Base-by-base conservation (phyloP, 2,797 vertebrate genomes). In the Lateolabrax maculatus region DNA sequence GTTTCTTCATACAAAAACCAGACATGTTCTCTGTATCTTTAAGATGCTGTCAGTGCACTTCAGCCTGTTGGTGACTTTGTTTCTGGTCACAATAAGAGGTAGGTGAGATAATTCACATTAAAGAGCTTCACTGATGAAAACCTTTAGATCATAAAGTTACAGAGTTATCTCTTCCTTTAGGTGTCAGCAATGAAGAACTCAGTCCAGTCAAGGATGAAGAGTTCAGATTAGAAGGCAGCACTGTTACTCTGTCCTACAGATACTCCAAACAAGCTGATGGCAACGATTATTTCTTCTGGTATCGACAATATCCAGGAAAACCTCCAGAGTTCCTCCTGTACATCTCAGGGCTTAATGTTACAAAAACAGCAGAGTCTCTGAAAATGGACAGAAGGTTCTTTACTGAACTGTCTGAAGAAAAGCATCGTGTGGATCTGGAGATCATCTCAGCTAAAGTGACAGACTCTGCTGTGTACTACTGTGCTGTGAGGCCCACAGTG, bases 401-500 rank as follows among this genome's bases (percentile, higher is more conserved):
- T 3, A 34, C 31, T 34, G 6, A 34, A 34, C 31, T 34, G 31
- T 34, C 31, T 34, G 31, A 37, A 3, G 56, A 37, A 5, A 37
- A 37, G 4, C 31, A 34, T 34, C 31, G 31, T 34, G 9, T 41
- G 2, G 34, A 27, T 55, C 66, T 79, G 34, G 7, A 71, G 25
- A 27, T 79, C 46, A 55, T 29, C 18, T 36, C 57, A 62, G 58
- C 46, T 44, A 49, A 37, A 62, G 27, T 79, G n/a, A 41, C 27
- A 10, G 60, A 71, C 66, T 76, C 69, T 60, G 69, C 82, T 64
- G 36, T 80, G 65, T 83, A 83, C 61, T 83, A 77, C 77, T 83
- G 77, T 39, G 64, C 76, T 72, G 4, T 84, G 85, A 46, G 0
- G 77, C 76, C 84, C 86, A 85, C 86, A 61, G 65, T 79, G 80